A percentile compares a stretch with the other conserved stretches of the same genome.
These are phyloP conservation scores for Nothocercus nigrocapillus DNA, from an alignment of 2,113 vertebrate species.

Conservation along the genomic window DNA sequence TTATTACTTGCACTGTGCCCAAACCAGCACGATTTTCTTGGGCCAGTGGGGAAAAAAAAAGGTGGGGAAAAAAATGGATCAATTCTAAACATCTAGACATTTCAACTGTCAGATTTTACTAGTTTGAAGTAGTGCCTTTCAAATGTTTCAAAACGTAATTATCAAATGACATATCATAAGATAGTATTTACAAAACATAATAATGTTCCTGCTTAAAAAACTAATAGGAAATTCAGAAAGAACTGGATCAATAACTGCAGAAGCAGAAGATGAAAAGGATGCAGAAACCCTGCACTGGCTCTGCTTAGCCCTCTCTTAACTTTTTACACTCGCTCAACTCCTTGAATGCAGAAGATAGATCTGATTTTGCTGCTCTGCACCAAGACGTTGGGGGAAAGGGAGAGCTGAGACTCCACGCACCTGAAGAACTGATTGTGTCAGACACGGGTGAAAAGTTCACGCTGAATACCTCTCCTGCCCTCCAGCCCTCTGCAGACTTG, in stretches of 20 bases:
- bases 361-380: not conserved
- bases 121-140: not conserved
- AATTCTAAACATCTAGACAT: not conserved
- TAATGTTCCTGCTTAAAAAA: not conserved
- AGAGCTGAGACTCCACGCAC: not conserved
- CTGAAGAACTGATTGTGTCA: not conserved
- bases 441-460: not conserved
- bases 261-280: not conserved
- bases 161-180: not conserved
- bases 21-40: not conserved
- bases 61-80: not conserved
- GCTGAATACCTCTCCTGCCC: not conserved
- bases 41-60: not conserved
- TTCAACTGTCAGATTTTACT: not conserved
- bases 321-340: not conserved
- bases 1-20: not conserved
- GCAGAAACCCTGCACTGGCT: not conserved
- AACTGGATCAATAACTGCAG: not conserved
- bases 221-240: not conserved
- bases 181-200: not conserved
- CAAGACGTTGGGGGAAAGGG: fast-evolving
- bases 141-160: not conserved
- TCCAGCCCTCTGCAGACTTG: not conserved
- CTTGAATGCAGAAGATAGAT: not conserved
- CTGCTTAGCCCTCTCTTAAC: not conserved